These are phyloP conservation scores for Oenanthe melanoleuca DNA, from an alignment of 2,113 vertebrate genomes.

Conservation along the genomic window DNA sequence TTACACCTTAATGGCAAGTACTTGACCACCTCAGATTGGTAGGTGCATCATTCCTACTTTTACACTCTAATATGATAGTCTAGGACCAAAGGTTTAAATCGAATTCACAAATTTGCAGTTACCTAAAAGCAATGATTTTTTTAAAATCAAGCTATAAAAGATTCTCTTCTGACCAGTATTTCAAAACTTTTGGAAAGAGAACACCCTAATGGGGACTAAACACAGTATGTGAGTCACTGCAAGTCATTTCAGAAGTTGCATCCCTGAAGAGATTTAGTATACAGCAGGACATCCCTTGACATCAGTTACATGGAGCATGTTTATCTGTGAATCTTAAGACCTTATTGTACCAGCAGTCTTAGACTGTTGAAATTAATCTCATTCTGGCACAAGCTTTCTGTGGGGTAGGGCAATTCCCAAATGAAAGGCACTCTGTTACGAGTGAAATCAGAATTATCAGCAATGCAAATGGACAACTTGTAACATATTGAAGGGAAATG, in stretches of 20 bases:
- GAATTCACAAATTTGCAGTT: constrained; percentile 8
- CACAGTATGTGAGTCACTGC: background rate
- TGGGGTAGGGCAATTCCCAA: background rate
- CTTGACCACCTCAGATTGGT: background rate
- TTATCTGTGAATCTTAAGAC: background rate
- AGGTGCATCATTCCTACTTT: constrained; percentile 31
- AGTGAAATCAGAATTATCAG: background rate
- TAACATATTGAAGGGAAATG: background rate
- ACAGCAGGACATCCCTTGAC: background rate
- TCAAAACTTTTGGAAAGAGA: background rate
- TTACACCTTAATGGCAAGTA: constrained; percentile 37
- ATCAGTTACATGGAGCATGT: background rate
- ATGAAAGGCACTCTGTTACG: constrained; percentile 33
- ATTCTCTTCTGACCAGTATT: background rate
- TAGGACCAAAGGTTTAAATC: constrained; percentile 19
- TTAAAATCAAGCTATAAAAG: background rate
- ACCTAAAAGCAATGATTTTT: background rate
- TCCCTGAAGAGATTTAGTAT: background rate
- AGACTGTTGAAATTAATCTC: constrained; percentile 5
- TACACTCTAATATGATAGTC: constrained; percentile 16
- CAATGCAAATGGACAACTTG: background rate
- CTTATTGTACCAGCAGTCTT: background rate
- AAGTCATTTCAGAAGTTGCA: background rate
- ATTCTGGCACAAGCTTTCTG: background rate
- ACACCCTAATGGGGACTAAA: background rate